Base-by-base conservation (phyloP, 92 coral and sea anemone genomes). In the Heteractis magnifica region DNA sequence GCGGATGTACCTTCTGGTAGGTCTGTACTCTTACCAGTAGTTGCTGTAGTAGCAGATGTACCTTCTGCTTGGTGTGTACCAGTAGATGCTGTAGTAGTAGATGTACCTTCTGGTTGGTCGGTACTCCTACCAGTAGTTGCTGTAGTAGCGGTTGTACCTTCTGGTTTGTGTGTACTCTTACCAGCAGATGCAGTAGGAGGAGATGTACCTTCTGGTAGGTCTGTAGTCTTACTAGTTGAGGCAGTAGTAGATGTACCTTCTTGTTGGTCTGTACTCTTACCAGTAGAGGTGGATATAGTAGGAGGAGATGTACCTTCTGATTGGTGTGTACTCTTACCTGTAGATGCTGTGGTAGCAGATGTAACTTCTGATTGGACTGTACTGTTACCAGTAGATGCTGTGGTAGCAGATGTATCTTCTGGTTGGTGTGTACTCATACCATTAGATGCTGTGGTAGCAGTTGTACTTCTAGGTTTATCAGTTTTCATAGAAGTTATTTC, bases 241-340 rank as follows among this genome's bases (percentile, higher is more conserved):
- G 26, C 26, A 26, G 26, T 26, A 26, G 19, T 75, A 9, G 72
- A 13, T 53, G 83, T 51, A 50, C 13, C 72, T 20, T 73, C 51
- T 62, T 71, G 13, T 49, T 6, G 19, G 58, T 77, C 88, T 41
- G 82, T 77, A 6, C 77, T 76, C 16, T 23, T 65, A 71, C 41
- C 51, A 20, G 76, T 56, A 58, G 56, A 7, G 44, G 73, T 60
- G 34, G 34, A 26, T 26, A 26, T 0, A 18, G 84, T 21, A 68
- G 79, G 56, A 49, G 60, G 71, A 50, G 50, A 44, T 64, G 74
- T 72, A 13, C 55, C 59, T 8, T 49, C 52, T 71, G 87, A 21
- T 2, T 34, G 13, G 51, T 56, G 50, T 83, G 75, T 12, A 58
- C 5, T 21, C 20, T 7, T 44, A 49, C 18, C 21, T 6, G 53